Percentiles rank a stretch among this genome's conserved stretches.
Evolutionary conservation across 1,140 invertebrate species (phyloP).

Genomic region (Phocides pigmalion): DNA sequence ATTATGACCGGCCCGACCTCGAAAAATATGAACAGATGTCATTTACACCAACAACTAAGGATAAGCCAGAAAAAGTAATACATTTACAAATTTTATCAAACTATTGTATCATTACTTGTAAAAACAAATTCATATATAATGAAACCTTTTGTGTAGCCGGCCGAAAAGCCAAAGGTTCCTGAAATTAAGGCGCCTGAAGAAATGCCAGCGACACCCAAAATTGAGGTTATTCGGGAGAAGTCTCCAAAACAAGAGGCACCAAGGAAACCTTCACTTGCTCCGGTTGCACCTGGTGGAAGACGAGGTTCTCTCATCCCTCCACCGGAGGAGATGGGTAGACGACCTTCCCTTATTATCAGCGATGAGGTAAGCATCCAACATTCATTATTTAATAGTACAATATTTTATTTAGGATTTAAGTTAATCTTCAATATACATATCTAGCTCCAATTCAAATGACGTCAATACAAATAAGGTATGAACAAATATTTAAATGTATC

Average conservation of each 20-base stretch:
- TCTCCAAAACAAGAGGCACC: slow-evolving; percentile 86
- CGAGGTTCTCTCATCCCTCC: slow-evolving; percentile 93
- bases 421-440: slow-evolving; percentile 29
- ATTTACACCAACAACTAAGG: slow-evolving; percentile 62
- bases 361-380: slow-evolving; percentile 90
- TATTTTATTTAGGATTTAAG: slow-evolving; percentile 21
- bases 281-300: slow-evolving; percentile 85
- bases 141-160: slow-evolving; percentile 52
- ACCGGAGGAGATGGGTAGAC: slow-evolving; percentile 91
- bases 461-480: slow-evolving; percentile 62
- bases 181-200: slow-evolving; percentile 89
- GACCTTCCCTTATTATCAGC: slow-evolving; percentile 95
- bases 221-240: slow-evolving; percentile 92
- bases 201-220: slow-evolving; percentile 90
- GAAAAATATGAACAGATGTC: slow-evolving; percentile 84
- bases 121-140: too few species aligned
- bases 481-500: slow-evolving; percentile 48
- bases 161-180: slow-evolving; percentile 84
- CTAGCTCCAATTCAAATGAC: slow-evolving; percentile 45
- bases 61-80: slow-evolving; percentile 72
- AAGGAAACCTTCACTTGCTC: slow-evolving; percentile 90
- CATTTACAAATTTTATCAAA: neutral
- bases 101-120: too few species aligned
- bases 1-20: slow-evolving; percentile 85
- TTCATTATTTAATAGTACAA: neutral